A percentile compares a stretch with the other conserved stretches of the same genome.
phyloP scores from a whole-genome alignment of 2,797 vertebrate genomes.

The Sarcoramphus papa region DNA sequence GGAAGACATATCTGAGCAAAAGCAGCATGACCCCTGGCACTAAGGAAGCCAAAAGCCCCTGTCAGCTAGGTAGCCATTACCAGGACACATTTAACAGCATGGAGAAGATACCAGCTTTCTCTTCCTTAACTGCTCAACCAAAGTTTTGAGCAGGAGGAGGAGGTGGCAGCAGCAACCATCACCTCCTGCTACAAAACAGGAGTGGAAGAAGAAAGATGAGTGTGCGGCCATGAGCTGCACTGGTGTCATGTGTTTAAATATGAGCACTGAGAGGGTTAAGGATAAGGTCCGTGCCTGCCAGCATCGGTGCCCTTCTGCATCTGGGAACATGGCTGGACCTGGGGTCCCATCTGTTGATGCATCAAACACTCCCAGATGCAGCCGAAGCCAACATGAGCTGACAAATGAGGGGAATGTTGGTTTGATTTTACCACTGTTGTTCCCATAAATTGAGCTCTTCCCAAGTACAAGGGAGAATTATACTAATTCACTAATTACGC shows the following conservation, averaged over 20 bases:
- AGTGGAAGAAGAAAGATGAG: not conserved
- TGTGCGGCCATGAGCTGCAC: rapidly evolving
- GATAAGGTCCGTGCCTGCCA: not conserved
- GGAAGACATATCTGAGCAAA: not conserved
- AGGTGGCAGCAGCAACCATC: not conserved
- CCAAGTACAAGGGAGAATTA: not conserved
- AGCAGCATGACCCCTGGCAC: not conserved
- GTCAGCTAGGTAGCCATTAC: not conserved
- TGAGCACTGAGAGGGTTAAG: not conserved
- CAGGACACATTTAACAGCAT: not conserved
- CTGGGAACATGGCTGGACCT: not conserved
- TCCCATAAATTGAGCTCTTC: not conserved
- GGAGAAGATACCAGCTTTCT: not conserved
- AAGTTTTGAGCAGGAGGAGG: not conserved
- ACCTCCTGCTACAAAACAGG: not conserved
- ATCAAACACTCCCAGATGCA: not conserved
- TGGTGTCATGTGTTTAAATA: not conserved
- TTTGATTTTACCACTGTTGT: not conserved
- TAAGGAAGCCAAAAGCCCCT: not conserved
- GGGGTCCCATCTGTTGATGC: not conserved
- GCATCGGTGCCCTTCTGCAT: rapidly evolving
- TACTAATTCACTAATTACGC: not conserved
- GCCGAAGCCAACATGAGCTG: not conserved
- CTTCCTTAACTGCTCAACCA: not conserved
- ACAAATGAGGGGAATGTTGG: rapidly evolving